Percentiles rank a stretch among this genome's conserved stretches.
These are phyloP conservation scores for Girardia tigrina DNA, from an alignment of 2,888 invertebrate genomes.

Conservation along the genomic window DNA sequence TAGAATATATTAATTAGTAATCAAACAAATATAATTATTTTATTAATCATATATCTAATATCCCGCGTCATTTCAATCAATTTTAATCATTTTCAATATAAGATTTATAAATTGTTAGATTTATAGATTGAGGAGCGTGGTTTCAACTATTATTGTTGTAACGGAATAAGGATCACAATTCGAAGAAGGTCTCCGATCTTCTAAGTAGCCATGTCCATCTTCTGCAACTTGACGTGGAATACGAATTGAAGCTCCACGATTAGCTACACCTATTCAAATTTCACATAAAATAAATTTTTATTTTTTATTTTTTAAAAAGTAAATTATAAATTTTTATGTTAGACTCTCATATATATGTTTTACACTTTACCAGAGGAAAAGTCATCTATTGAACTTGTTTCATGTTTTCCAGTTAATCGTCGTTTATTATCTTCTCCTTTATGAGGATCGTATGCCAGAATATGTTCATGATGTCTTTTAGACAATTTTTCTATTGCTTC, in stretches of 20 bases:
- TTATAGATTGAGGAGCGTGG: too few species aligned
- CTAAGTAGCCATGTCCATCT: slow-evolving; percentile 81
- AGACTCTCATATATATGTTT: too few species aligned
- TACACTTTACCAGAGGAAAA: slow-evolving; percentile 70
- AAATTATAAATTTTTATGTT: too few species aligned
- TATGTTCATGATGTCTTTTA: slow-evolving; percentile 77
- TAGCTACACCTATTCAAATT: too few species aligned
- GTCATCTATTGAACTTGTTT: slow-evolving; percentile 88
- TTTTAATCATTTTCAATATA: too few species aligned
- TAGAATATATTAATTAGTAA: too few species aligned
- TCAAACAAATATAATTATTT: too few species aligned
- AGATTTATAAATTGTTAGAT: too few species aligned
- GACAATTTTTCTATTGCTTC: slow-evolving; percentile 84
- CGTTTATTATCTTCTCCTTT: slow-evolving; percentile 90
- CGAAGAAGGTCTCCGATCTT: slow-evolving; percentile 64
- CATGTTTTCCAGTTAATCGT: slow-evolving; percentile 78
- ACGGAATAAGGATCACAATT: slow-evolving; percentile 50
- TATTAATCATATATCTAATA: too few species aligned
- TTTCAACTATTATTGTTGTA: slow-evolving; percentile 43
- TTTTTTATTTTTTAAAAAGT: too few species aligned
- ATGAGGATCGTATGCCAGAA: slow-evolving; percentile 85
- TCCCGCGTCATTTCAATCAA: too few species aligned
- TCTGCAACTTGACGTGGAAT: slow-evolving; percentile 88
- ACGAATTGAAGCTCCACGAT: slow-evolving; percentile 80
- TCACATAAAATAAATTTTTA: too few species aligned